Conservation (phyloP, 2,113 vertebrate species). For the Atherinomorus stipes region DNA sequence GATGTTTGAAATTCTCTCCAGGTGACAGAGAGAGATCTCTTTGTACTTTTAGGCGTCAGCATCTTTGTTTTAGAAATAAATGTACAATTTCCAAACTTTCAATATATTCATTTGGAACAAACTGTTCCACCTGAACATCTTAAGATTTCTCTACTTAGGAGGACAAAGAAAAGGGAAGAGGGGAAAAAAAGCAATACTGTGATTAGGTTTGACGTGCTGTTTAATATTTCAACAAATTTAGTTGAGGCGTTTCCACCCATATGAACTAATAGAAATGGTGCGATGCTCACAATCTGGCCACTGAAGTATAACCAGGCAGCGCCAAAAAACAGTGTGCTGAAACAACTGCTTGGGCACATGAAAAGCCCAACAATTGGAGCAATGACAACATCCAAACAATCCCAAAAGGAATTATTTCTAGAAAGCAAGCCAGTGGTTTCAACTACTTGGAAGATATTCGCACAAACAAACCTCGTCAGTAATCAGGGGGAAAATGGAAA, state of each 20-base stretch:
- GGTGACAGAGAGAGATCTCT: neutral
- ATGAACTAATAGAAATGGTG: neutral
- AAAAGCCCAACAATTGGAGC: constrained; percentile 3
- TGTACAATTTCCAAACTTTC: neutral
- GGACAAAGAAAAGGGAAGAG: neutral
- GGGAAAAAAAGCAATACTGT: too few relatives aligned
- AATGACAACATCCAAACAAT: neutral
- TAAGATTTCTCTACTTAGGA: neutral
- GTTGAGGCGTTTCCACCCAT: constrained; percentile 5
- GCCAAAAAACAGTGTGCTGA: neutral
- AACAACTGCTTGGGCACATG: neutral
- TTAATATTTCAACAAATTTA: constrained; percentile 27
- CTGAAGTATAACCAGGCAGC: neutral
- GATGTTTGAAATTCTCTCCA: neutral
- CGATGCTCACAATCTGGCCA: neutral
- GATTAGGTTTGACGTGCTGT: constrained; percentile 21
- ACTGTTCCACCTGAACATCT: constrained; percentile 13
- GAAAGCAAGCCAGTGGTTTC: neutral
- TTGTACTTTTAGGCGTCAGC: neutral
- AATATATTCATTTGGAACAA: neutral
- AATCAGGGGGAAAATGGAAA: neutral
- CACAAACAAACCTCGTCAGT: neutral
- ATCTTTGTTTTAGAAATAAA: constrained; percentile 3
- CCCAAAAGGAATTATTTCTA: constrained; percentile 22
- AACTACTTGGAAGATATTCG: neutral